Evolutionary conservation across 2,113 vertebrate genomes (phyloP).

Genomic region (Notechis scutatus): DNA sequence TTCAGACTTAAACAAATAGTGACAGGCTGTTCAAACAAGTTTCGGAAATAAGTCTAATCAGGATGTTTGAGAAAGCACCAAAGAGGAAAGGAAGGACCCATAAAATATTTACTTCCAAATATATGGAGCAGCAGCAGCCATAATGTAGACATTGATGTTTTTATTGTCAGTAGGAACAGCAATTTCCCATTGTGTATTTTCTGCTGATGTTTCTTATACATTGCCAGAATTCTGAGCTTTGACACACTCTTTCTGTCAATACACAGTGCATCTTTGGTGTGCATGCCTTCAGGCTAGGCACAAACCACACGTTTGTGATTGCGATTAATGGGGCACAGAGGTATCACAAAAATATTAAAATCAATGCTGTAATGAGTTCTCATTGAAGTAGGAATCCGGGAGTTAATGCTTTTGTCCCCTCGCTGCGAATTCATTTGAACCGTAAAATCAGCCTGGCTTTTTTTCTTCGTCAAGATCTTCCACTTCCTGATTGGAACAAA

Average conservation of each 20-base stretch:
- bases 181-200: constrained; percentile 46
- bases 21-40: constrained; percentile 77
- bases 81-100: constrained; percentile 40
- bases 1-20: constrained; percentile 76
- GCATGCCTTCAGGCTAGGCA: neutral
- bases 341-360: neutral
- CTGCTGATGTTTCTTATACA: constrained; percentile 34
- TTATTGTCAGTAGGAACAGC: constrained; percentile 25
- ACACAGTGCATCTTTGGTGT: neutral
- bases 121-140: constrained; percentile 47
- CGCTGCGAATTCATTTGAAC: neutral
- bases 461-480: constrained; percentile 32
- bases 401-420: neutral
- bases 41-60: constrained; percentile 73
- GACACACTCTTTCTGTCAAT: constrained; percentile 2
- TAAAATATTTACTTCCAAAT: constrained; percentile 61
- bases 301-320: neutral
- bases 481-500: constrained; percentile 30
- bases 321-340: neutral
- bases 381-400: neutral
- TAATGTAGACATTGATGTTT: constrained; percentile 49
- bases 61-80: constrained; percentile 72
- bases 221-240: constrained; percentile 12
- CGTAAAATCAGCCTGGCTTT: neutral
- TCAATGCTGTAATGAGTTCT: neutral